Evolutionary conservation across 1,140 invertebrate genomes (phyloP).

Genomic region (Drosophila arizonae): DNA sequence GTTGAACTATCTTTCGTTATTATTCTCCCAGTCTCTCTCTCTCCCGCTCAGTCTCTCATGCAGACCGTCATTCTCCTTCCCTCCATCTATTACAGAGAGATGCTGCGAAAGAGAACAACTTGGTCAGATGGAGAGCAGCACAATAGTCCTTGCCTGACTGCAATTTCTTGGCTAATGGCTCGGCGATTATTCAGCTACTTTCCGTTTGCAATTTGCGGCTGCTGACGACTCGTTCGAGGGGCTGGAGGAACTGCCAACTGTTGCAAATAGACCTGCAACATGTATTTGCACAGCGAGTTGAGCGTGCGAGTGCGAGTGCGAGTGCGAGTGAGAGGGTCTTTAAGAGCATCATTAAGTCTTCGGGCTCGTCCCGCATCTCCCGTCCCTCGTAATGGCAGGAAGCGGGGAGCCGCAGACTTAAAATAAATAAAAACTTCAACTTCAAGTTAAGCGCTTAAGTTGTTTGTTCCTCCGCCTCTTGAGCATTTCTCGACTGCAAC

Average conservation of each 20-base stretch:
- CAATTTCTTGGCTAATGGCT: slow-evolving; percentile 46
- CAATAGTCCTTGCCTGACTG: slow-evolving; percentile 42
- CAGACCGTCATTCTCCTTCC: too few species aligned
- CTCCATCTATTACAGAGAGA: background rate
- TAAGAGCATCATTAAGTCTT: slow-evolving; percentile 66
- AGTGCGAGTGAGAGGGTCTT: slow-evolving; percentile 46
- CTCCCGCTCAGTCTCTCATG: too few species aligned
- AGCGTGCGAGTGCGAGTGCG: slow-evolving; percentile 5
- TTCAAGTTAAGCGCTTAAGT: slow-evolving; percentile 75
- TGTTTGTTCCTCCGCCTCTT: slow-evolving; percentile 76
- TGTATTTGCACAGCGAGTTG: background rate
- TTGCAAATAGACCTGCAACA: slow-evolving; percentile 43
- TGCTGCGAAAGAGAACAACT: background rate
- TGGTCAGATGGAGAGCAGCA: background rate
- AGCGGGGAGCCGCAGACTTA: slow-evolving; percentile 54
- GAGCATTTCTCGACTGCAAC: slow-evolving; percentile 72
- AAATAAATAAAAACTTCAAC: slow-evolving; percentile 77
- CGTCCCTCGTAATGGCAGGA: slow-evolving; percentile 31
- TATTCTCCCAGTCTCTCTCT: too few species aligned
- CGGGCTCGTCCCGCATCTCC: slow-evolving; percentile 21
- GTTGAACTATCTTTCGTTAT: too few species aligned
- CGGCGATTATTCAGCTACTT: slow-evolving; percentile 51
- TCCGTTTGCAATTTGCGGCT: slow-evolving; percentile 44
- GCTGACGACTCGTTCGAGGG: slow-evolving; percentile 3
- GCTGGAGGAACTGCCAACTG: slow-evolving; percentile 23